Evolutionary conservation across 1,140 invertebrate genomes (phyloP).

Genomic region (Gryon sp.): DNA sequence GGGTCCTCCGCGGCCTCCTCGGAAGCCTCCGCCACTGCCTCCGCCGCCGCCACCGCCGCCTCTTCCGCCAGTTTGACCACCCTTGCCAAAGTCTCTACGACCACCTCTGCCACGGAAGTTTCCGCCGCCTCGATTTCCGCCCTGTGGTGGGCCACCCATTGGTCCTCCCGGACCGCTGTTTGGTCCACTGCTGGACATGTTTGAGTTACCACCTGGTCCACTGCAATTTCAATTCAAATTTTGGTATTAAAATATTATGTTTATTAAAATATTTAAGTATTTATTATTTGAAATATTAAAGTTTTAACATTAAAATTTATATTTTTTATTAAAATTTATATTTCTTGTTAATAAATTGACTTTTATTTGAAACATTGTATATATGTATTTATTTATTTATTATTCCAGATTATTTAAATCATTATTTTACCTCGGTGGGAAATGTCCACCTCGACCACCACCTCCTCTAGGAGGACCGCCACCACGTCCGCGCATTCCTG

Average conservation of each 20-base stretch:
- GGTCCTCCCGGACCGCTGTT: slow-evolving; percentile 68
- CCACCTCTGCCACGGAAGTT: slow-evolving; percentile 71
- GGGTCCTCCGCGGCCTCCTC: slow-evolving; percentile 68
- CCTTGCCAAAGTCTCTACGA: slow-evolving; percentile 70
- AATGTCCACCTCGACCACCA: slow-evolving; percentile 75
- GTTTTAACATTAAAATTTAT: neutral
- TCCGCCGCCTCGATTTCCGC: slow-evolving; percentile 67
- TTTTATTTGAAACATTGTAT: too few relatives aligned
- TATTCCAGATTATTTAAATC: slow-evolving; percentile 4
- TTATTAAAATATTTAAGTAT: slow-evolving; percentile 1
- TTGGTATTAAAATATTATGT: neutral
- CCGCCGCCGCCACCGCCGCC: slow-evolving; percentile 70
- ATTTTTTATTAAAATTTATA: too few relatives aligned
- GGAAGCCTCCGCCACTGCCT: slow-evolving; percentile 70
- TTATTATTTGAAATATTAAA: neutral
- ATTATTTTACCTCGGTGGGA: slow-evolving; percentile 71
- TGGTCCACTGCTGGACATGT: slow-evolving; percentile 62
- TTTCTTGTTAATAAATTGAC: too few relatives aligned
- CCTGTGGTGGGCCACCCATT: slow-evolving; percentile 70
- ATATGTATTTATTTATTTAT: too few relatives aligned
- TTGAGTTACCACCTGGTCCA: slow-evolving; percentile 73
- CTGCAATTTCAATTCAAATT: slow-evolving; percentile 47
- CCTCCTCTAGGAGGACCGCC: slow-evolving; percentile 74
- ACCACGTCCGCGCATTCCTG: slow-evolving; percentile 75
- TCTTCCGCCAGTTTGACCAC: slow-evolving; percentile 68